These are phyloP conservation scores for Ameiurus melas DNA, from an alignment of 2,113 vertebrate genomes.

Conservation along the genomic window DNA sequence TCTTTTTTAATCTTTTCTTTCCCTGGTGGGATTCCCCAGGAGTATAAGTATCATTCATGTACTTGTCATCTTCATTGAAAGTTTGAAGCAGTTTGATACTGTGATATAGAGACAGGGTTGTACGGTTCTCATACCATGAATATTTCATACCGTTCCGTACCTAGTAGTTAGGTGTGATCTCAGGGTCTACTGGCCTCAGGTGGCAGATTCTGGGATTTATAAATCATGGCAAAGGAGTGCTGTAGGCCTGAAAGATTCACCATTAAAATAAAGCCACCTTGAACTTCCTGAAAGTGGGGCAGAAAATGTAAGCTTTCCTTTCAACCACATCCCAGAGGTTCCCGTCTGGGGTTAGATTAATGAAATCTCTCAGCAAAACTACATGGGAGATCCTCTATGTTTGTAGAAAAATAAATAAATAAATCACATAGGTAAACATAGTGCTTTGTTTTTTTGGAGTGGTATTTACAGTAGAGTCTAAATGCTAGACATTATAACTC, in stretches of 20 bases:
- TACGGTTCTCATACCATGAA: neutral
- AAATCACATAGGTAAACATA: neutral
- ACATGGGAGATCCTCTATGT: slow-evolving; percentile 4
- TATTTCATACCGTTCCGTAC: neutral
- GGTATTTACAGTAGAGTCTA: neutral
- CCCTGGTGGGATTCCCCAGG: neutral
- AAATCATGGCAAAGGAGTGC: neutral
- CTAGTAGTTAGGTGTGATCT: neutral
- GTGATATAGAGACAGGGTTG: neutral
- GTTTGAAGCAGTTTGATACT: too few relatives aligned
- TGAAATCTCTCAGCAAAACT: neutral
- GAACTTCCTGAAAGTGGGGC: slow-evolving; percentile 27
- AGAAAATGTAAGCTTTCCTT: slow-evolving; percentile 33
- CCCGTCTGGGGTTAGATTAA: slow-evolving; percentile 5
- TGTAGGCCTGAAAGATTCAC: slow-evolving; percentile 15
- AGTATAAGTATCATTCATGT: neutral
- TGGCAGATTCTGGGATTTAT: neutral
- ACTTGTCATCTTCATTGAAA: neutral
- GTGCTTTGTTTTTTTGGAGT: neutral
- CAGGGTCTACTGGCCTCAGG: neutral
- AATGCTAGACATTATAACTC: neutral
- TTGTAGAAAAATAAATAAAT: neutral
- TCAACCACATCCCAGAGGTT: slow-evolving; percentile 37
- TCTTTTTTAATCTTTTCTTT: neutral
- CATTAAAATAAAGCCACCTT: neutral